Conservation (phyloP, 2,888 invertebrate species). For the Oscheius sp. region DNA sequence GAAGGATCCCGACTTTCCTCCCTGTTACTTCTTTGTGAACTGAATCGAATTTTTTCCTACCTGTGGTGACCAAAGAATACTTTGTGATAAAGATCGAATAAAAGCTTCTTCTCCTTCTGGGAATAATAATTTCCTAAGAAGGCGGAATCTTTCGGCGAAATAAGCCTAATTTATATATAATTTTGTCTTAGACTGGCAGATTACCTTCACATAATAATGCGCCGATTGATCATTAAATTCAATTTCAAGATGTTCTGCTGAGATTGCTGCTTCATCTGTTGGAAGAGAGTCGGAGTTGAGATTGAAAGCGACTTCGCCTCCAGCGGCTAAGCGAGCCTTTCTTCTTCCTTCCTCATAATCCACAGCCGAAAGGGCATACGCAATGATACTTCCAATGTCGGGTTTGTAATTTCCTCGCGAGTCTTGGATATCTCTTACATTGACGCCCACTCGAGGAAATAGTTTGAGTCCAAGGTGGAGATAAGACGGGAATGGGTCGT, state of each 20-base stretch:
- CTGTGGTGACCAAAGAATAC: slow-evolving; percentile 86
- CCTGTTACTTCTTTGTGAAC: slow-evolving; percentile 71
- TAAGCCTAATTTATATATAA: slow-evolving; percentile 71
- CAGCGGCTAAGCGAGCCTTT: slow-evolving; percentile 19
- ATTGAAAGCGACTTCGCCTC: slow-evolving; percentile 33
- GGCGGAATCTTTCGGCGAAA: slow-evolving; percentile 89
- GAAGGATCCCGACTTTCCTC: slow-evolving; percentile 95
- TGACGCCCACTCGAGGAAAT: slow-evolving; percentile 51
- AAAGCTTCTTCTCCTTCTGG: slow-evolving; percentile 76
- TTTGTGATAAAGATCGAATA: slow-evolving; percentile 85
- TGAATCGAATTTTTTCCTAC: neutral
- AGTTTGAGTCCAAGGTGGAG: slow-evolving; percentile 54
- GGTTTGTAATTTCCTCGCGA: slow-evolving; percentile 56
- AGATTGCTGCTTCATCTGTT: slow-evolving; percentile 73
- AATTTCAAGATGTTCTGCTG: slow-evolving; percentile 72
- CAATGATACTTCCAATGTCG: slow-evolving; percentile 77
- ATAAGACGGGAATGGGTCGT: slow-evolving; percentile 58
- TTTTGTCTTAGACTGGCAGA: no score
- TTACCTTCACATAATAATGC: slow-evolving; percentile 83
- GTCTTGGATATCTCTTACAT: slow-evolving; percentile 61
- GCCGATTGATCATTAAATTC: slow-evolving; percentile 77
- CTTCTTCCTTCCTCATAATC: slow-evolving; percentile 76
- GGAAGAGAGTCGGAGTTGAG: slow-evolving; percentile 30
- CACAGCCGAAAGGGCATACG: slow-evolving; percentile 81
- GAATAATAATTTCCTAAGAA: slow-evolving; percentile 78